These are phyloP conservation scores for Melipona bicolor DNA, from an alignment of 2,888 invertebrate genomes.

Conservation along the genomic window DNA sequence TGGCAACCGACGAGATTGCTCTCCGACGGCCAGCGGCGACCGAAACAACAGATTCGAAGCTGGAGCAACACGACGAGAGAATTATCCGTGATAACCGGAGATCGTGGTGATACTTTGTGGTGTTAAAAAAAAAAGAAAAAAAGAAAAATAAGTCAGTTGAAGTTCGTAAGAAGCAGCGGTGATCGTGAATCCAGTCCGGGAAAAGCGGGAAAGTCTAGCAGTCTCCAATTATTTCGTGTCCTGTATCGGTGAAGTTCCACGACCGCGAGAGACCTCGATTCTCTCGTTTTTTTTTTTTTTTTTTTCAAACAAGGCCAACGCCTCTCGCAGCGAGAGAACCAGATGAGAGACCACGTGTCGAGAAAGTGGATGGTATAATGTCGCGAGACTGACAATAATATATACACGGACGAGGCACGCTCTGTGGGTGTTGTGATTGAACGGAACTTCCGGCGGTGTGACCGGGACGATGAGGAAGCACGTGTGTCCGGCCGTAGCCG, in stretches of 20 bases:
- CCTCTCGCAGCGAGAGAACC: background rate
- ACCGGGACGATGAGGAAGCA: slow-evolving; percentile 79
- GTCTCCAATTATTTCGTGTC: background rate
- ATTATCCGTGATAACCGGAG: slow-evolving; percentile 12
- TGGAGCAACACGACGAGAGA: background rate
- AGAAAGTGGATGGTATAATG: slow-evolving; percentile 58
- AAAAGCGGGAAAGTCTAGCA: background rate
- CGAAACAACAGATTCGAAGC: background rate
- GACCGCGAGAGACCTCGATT: background rate
- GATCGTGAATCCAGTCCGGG: slow-evolving; percentile 18
- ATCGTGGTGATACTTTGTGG: slow-evolving; percentile 19
- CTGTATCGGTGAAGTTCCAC: background rate
- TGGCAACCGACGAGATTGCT: background rate
- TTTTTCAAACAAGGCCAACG: background rate
- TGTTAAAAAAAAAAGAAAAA: background rate
- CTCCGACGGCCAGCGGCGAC: slow-evolving; percentile 25
- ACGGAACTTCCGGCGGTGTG: slow-evolving; percentile 49
- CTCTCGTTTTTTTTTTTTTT: background rate
- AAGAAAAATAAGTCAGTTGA: background rate
- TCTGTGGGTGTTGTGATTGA: slow-evolving; percentile 19
- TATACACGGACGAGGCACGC: slow-evolving; percentile 23
- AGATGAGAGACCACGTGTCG: slow-evolving; percentile 67
- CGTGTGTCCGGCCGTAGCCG: slow-evolving; percentile 67
- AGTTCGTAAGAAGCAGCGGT: background rate
- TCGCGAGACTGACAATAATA: slow-evolving; percentile 65